Base-by-base conservation (phyloP, 2,113 vertebrate genomes). In the Ciconia stormi region DNA sequence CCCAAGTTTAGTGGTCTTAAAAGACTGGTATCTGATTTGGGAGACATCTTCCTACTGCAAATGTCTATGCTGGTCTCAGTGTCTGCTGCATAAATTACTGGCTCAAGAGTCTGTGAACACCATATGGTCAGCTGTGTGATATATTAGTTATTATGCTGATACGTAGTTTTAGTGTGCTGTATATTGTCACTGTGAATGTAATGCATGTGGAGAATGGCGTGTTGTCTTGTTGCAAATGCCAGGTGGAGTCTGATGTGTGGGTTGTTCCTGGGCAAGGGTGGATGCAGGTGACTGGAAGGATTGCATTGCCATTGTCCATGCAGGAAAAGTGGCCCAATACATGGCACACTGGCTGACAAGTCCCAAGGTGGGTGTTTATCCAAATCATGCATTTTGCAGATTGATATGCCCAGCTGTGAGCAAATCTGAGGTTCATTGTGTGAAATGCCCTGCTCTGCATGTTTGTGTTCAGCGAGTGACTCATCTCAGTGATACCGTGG, bases 401-500 rank as follows among this genome's bases (percentile, higher is more conserved):
- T 15, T n/a, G 18, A 5, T 61, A 18, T 42, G 18, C 66, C 29
- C 50, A 50, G 15, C 47, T 88, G 19, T 32, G n/a, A 32, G 29
- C 7, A 47, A 9, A 61, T 50, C 19, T 11, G 18, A 56, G 16
- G 8, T 36, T 55, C 4, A 2, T 10, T 40, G 12, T 40, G 25
- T 62, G 30, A 53, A 46, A 40, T 58, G 16, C 8, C 16, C 47
- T 55, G 15, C 25, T 62, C 7, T 7, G 30, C 13, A n/a, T 21
- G 38, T 53, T 29, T 18, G 22, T 29, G 21, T 50, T 82, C 15
- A 42, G 13, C 1, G 1, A 38, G 25, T 4, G 62, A 14, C 29
- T 55, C 2, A 13, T 16, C 1, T 0, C 3, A 32, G 62, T 38
- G 38, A 14, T 44, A 0, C 11, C 1, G 1, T 15, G 18, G 50